Conservation (phyloP, 2,797 vertebrate species). For the Enteromius paludinosus region DNA sequence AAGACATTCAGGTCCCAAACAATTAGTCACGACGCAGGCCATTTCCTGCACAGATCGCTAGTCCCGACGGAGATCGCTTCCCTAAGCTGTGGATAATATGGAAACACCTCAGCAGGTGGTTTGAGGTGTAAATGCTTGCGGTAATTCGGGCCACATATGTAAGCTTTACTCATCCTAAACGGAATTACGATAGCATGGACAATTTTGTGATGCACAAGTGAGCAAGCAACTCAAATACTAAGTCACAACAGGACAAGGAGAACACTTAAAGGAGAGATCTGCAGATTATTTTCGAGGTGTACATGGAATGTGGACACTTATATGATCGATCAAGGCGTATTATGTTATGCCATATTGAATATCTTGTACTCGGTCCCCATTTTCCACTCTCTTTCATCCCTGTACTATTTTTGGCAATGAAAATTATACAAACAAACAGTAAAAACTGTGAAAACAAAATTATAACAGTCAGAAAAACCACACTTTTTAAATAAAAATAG, state of each 20-base stretch:
- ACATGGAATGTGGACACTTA: not conserved
- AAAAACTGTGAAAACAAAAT: not conserved
- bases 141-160: not conserved
- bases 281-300: not conserved
- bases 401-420: not conserved
- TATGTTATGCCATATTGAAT: not conserved
- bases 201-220: not conserved
- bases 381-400: not conserved
- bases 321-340: not conserved
- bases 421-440: not conserved
- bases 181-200: not conserved
- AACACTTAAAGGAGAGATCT: not conserved
- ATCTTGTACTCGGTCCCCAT: not conserved
- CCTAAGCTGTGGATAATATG: conserved; percentile 56
- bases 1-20: conserved; percentile 72
- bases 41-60: conserved; percentile 51
- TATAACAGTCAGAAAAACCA: not conserved
- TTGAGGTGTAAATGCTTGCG: conserved; percentile 17
- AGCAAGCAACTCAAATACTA: not conserved
- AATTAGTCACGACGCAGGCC: conserved; percentile 76
- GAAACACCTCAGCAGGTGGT: conserved; percentile 30
- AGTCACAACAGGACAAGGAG: not conserved
- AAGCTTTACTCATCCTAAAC: conserved; percentile 10
- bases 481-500: not conserved
- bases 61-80: conserved; percentile 67